These are phyloP conservation scores for Euglossa dilemma DNA, from an alignment of 1,140 invertebrate genomes.

Conservation along the genomic window DNA sequence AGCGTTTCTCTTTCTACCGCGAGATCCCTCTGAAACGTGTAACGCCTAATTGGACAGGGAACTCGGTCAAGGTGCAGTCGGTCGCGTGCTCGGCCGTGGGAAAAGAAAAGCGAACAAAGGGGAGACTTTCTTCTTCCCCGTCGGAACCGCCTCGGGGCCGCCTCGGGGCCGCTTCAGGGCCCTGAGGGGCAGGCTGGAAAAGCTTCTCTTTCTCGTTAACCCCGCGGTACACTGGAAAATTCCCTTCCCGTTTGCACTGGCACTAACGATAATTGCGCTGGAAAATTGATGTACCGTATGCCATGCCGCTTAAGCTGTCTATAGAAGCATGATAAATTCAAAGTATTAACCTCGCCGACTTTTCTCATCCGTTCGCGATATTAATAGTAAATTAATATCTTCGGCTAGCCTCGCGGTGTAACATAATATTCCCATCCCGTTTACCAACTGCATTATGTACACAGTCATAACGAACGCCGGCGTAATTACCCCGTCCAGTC, in stretches of 20 bases:
- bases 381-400: slow-evolving; percentile 1
- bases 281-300: not conserved
- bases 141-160: not conserved
- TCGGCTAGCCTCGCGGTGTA: not conserved
- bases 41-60: slow-evolving; percentile 64
- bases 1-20: slow-evolving; percentile 12
- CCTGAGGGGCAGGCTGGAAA: not conserved
- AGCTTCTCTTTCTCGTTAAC: slow-evolving; percentile 5
- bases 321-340: not conserved
- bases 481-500: not conserved
- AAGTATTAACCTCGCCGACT: not conserved
- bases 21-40: slow-evolving; percentile 47
- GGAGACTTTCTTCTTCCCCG: slow-evolving; percentile 43
- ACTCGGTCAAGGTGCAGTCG: slow-evolving; percentile 69
- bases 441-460: not conserved
- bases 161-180: too few species aligned
- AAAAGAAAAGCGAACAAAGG: slow-evolving; percentile 66
- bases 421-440: slow-evolving; percentile 5
- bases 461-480: not conserved
- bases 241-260: not conserved
- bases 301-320: not conserved
- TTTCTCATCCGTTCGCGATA: not conserved
- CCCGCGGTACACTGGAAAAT: not conserved
- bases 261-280: not conserved
- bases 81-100: slow-evolving; percentile 57